Base-by-base conservation (phyloP, 2,797 vertebrate genomes). In the Chelonia mydas region DNA sequence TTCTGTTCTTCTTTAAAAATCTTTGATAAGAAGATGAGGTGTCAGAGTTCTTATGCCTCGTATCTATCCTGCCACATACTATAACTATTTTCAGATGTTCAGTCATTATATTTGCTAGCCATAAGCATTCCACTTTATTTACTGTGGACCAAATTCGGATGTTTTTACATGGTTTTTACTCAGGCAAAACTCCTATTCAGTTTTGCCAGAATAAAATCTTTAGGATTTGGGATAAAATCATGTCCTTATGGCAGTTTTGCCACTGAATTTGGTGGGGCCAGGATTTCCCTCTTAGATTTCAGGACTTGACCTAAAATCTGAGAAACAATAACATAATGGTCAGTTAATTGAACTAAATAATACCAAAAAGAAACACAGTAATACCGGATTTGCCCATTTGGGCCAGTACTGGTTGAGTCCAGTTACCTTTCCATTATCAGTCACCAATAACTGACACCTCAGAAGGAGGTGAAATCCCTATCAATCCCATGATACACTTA, bases 1-100 rank as follows among this genome's bases (percentile, higher is more conserved):
- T 78, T 87, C 68, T 33, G 65, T 51, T 87, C 47, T 21, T 91
- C 49, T 81, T 78, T 37, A 77, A 81, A 74, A 28, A 54, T 65
- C 65, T 94, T 78, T 50, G 82, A 47, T 8, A 33, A 49, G 76
- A 53, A 77, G 13, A 7, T 9, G 84, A 90, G 41, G 27, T 5
- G 59, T 53, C 21, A 27, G 51, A 59, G 76, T 53, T 90, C 78
- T 84, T 83, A 87, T 83, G 28, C 28, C 5, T 82, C 12, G 10
- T 28, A 81, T 21, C 55, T 82, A 33, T 31, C 9, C 45, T 76
- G 41, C 74, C 47, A 31, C 45, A 49, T 15, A 47, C 4, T 3
- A 13, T 49, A 45, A 49, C 47, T 25, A 25, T 28, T 77, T 77
- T 77, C 45, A 49, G 37, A 15, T 77, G 74, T 49, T 77, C 27